Conservation (phyloP, 2,113 vertebrate genomes). For the Indicator maculatus region DNA sequence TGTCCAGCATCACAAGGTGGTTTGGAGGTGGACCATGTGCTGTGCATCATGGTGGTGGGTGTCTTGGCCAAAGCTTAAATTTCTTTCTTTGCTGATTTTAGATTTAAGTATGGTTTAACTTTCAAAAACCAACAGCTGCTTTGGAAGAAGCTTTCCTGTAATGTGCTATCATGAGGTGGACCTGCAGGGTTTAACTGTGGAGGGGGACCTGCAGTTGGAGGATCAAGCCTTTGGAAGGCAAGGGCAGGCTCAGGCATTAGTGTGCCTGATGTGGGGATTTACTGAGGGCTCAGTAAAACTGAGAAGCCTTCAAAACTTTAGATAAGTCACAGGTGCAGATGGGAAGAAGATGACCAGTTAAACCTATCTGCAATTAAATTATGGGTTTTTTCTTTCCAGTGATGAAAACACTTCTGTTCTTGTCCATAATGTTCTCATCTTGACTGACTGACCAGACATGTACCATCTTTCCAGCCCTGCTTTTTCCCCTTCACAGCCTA, state of each 20-base stretch:
- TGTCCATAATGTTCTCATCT: neutral
- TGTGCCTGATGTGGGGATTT: accelerated
- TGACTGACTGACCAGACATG: neutral
- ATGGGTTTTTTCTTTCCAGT: accelerated
- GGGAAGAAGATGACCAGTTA: neutral
- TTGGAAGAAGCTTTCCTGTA: neutral
- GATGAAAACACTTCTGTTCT: neutral
- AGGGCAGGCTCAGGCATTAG: accelerated
- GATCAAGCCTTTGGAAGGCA: neutral
- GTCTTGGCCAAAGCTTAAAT: neutral
- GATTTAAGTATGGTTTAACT: neutral
- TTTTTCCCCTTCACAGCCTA: neutral
- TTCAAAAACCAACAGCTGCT: neutral
- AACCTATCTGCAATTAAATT: neutral
- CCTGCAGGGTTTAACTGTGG: neutral
- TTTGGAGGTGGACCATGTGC: neutral
- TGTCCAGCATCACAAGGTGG: neutral
- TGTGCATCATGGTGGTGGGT: neutral
- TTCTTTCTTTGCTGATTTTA: neutral
- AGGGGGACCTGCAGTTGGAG: neutral
- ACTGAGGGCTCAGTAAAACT: neutral
- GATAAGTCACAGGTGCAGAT: neutral
- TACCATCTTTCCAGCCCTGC: neutral
- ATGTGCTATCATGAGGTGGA: neutral
- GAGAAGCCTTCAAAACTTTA: neutral